These are phyloP conservation scores for Limanda limanda DNA, from an alignment of 2,113 vertebrate genomes.

Conservation along the genomic window DNA sequence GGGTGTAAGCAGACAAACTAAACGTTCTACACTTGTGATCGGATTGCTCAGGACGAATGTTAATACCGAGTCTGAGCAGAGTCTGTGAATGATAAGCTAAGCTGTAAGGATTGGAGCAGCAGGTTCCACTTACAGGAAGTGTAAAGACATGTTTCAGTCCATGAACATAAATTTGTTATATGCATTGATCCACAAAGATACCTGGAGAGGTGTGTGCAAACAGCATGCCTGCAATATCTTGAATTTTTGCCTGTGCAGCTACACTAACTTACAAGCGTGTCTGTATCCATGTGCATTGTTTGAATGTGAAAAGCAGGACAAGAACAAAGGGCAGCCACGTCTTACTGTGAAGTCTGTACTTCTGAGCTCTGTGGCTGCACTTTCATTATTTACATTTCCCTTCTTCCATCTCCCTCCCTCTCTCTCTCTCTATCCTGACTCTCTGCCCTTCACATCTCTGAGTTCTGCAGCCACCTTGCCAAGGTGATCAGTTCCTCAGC, in stretches of 20 bases:
- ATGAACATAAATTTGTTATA: slow-evolving; percentile 17
- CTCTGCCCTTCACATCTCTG: slow-evolving; percentile 31
- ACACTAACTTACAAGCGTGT: background rate
- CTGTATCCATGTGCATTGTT: background rate
- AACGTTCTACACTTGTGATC: no score
- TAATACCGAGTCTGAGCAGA: no score
- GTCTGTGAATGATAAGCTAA: background rate
- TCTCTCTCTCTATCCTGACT: slow-evolving; percentile 7
- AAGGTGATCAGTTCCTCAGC: slow-evolving; percentile 50
- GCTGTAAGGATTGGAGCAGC: slow-evolving; percentile 12
- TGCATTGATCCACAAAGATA: slow-evolving; percentile 36
- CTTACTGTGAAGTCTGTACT: slow-evolving; percentile 1
- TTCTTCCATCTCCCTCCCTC: background rate
- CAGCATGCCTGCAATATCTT: slow-evolving; percentile 1
- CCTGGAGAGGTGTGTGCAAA: slow-evolving; percentile 2
- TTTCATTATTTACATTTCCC: slow-evolving; percentile 51
- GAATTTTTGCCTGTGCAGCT: background rate
- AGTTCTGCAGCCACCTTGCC: slow-evolving; percentile 25
- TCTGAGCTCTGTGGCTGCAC: slow-evolving; percentile 34
- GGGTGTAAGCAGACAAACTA: no score
- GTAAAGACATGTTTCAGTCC: slow-evolving; percentile 15
- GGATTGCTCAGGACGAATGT: no score
- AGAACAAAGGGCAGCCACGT: slow-evolving; percentile 38
- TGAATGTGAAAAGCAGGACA: slow-evolving; percentile 33
- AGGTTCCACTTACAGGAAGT: slow-evolving; percentile 33